Evolutionary conservation across 1,140 invertebrate genomes (phyloP).

Genomic region (Metopolophium dirhodum): DNA sequence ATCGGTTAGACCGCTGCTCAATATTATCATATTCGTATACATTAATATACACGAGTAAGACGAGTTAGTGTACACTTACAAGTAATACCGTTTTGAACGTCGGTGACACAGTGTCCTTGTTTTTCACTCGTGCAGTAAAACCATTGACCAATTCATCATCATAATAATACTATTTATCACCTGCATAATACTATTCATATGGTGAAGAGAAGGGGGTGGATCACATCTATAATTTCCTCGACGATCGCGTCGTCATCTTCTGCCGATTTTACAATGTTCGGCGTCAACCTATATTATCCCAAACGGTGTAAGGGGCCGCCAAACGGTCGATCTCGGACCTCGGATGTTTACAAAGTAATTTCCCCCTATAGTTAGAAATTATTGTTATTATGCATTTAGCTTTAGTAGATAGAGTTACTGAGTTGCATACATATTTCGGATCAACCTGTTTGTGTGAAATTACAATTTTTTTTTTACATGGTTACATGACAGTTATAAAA

Average conservation of each 20-base stretch:
- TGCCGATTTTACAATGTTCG: not conserved
- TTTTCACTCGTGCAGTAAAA: not conserved
- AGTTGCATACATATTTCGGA: too few relatives aligned
- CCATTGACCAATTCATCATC: not conserved
- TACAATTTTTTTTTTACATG: too few relatives aligned
- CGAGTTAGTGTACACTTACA: not conserved
- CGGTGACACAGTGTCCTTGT: not conserved
- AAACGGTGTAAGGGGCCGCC: too few relatives aligned
- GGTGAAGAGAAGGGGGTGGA: too few relatives aligned
- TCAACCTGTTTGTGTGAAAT: too few relatives aligned
- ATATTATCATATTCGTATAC: not conserved
- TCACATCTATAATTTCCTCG: not conserved
- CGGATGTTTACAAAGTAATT: too few relatives aligned
- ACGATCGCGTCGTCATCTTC: not conserved
- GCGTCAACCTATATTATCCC: not conserved
- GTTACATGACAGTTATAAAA: too few relatives aligned
- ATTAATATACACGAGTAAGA: too few relatives aligned
- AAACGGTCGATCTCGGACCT: too few relatives aligned
- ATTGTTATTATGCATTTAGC: too few relatives aligned
- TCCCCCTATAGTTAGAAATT: too few relatives aligned
- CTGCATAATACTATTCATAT: not conserved
- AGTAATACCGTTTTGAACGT: not conserved
- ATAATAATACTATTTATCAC: not conserved
- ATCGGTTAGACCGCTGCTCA: not conserved
- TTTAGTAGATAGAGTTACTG: too few relatives aligned